phyloP scores from a whole-genome alignment of 2,113 vertebrate species.

The Serilophus lunatus region DNA sequence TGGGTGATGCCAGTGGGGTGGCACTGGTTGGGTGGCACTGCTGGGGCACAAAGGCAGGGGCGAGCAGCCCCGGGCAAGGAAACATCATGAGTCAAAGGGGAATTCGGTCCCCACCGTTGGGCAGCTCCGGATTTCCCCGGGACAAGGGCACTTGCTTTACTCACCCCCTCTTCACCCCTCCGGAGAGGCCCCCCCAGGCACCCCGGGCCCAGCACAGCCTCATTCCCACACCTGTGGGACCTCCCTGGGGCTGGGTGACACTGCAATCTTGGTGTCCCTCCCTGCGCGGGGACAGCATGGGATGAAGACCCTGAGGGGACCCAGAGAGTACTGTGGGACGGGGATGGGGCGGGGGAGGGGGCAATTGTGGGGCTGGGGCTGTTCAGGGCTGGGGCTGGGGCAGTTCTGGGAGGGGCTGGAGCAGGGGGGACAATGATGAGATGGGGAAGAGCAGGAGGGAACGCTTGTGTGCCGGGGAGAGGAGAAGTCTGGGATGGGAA shows the following conservation, averaged over 20 bases:
- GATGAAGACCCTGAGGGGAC: background rate
- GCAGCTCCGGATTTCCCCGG: background rate
- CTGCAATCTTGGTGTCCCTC: too few relatives aligned
- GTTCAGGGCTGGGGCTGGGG: background rate
- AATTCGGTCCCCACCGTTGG: background rate
- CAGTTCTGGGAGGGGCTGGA: background rate
- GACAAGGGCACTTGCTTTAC: background rate
- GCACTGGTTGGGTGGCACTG: background rate
- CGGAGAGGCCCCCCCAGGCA: background rate
- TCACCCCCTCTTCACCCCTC: background rate
- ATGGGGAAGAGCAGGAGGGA: background rate
- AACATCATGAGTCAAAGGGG: background rate
- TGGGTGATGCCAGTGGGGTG: too few relatives aligned
- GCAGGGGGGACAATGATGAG: too few relatives aligned
- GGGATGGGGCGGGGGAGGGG: background rate
- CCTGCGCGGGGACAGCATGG: accelerated
- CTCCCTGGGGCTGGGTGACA: background rate
- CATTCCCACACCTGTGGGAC: too few relatives aligned
- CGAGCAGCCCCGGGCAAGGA: background rate
- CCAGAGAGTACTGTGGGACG: background rate
- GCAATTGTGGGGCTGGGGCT: background rate
- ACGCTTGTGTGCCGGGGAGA: background rate
- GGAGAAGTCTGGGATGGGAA: background rate
- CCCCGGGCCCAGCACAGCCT: background rate
- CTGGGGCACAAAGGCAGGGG: background rate